Evolutionary conservation across 2,113 vertebrate genomes (phyloP), one percentile per base, ranked within the genome.

Genomic region (Pelmatolapia mariae): DNA sequence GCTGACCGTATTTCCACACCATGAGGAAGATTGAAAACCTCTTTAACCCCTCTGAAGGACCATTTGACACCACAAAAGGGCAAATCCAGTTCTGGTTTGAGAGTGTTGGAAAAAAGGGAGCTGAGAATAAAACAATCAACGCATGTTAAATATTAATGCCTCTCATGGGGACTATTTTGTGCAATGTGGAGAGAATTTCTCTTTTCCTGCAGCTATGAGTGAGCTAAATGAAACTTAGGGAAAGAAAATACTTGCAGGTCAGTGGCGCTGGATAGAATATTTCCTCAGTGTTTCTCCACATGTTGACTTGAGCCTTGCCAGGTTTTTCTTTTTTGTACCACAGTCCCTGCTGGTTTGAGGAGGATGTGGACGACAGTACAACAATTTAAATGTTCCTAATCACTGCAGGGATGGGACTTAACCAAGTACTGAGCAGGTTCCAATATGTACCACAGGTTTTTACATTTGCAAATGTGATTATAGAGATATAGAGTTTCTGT

Each of bases 151-250:
- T 84, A 90, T 91, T 80, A 80, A 89, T 45, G 61, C 11, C 2
- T 81, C 89, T 87, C 81, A 16, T 3, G 45, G 73, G 86, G 52
- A 83, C 36, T 40, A 10, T 80, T 86, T 82, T 80, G 45, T 22
- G 29, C 86, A 71, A 80, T 43, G n/a, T 18, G 83, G 38, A 22
- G 29, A 71, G 40, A 52, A 73, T 63, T 54, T 38, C 13, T 84
- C 50, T 73, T 71, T 61, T 66, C 86, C 40, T 83, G 78, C 53
- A 78, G 89, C 86, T 52, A 79, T 76, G 88, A 93, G 24, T 85
- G 85, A 83, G 89, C 82, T 76, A 15, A 76, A 88, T 19, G 43
- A 88, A 89, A 85, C 54, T 38, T n/a, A 4, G 66, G 86, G 56
- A 68, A 45, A 87, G 71, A 54, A 73, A 80, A 52, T n/a, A 73